A percentile compares a stretch with the other conserved stretches of the same genome.
Conservation (phyloP, 2,888 invertebrate genomes). For the Cantharis rufa region DNA sequence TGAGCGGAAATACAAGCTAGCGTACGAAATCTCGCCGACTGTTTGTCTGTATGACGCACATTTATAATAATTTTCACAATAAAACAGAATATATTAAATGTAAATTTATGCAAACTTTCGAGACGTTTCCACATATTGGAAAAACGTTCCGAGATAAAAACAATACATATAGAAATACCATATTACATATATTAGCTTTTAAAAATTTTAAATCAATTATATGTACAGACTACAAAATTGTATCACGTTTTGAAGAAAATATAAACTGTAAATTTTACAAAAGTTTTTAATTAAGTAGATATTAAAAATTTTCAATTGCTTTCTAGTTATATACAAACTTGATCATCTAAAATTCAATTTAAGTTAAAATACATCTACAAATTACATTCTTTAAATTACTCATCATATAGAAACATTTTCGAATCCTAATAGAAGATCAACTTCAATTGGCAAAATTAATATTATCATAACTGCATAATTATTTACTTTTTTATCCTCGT, state of each 20-base stretch:
- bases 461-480: conserved; percentile 39
- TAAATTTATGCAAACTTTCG: conserved; percentile 40
- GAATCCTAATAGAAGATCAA: conserved; percentile 47
- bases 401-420: conserved; percentile 41
- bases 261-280: conserved; percentile 49
- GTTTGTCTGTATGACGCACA: conserved; percentile 54
- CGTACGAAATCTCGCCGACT: conserved; percentile 56
- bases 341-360: conserved; percentile 47
- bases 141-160: conserved; percentile 23
- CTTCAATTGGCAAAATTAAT: conserved; percentile 47
- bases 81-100: conserved; percentile 54
- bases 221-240: conserved; percentile 49
- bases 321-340: conserved; percentile 48
- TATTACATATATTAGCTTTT: conserved; percentile 53
- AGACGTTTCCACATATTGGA: conserved; percentile 19
- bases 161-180: conserved; percentile 48
- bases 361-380: conserved; percentile 49
- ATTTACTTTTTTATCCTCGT: conserved; percentile 40
- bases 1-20: conserved; percentile 66
- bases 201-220: conserved; percentile 53
- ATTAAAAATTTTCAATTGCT: conserved; percentile 38
- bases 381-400: conserved; percentile 40
- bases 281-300: conserved; percentile 40
- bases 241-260: conserved; percentile 48
- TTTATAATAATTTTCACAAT: conserved; percentile 53